phyloP scores from a whole-genome alignment of 2,113 vertebrate species.

The Plotosus lineatus region DNA sequence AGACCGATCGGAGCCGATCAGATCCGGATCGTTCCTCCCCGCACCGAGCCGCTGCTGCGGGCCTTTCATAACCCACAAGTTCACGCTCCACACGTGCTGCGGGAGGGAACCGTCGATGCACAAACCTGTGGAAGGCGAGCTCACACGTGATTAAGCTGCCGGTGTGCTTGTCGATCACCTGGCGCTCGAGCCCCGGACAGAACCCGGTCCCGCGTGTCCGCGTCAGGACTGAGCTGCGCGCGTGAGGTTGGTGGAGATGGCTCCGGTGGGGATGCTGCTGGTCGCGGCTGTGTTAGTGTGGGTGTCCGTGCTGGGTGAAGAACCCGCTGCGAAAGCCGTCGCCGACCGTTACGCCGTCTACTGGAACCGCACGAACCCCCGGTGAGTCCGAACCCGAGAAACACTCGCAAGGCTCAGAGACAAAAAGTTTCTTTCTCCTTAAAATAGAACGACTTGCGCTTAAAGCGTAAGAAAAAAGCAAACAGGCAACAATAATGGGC shows the following conservation, averaged over 20 bases:
- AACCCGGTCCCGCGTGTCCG: constrained; percentile 1
- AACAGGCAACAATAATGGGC: too few relatives aligned
- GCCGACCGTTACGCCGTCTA: constrained; percentile 94
- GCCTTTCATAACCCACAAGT: not conserved
- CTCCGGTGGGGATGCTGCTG: constrained; percentile 90
- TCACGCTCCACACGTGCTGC: too few relatives aligned
- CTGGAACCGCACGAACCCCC: constrained; percentile 97
- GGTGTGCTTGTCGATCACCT: not conserved
- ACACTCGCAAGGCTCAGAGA: too few relatives aligned
- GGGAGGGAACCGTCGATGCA: not conserved
- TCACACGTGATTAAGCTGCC: constrained; percentile 10
- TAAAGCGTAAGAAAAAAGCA: too few relatives aligned
- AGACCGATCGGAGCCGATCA: too few relatives aligned
- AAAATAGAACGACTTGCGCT: too few relatives aligned
- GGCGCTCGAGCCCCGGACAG: constrained; percentile 9
- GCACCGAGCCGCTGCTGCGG: constrained; percentile 10
- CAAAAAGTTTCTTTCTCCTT: too few relatives aligned
- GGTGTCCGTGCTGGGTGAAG: constrained; percentile 86
- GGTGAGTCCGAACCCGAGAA: constrained; percentile 65
- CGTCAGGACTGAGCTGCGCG: constrained; percentile 13
- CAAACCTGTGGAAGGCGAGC: constrained; percentile 5
- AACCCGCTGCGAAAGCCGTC: constrained; percentile 89
- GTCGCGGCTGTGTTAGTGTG: constrained; percentile 80
- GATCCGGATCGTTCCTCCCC: too few relatives aligned
- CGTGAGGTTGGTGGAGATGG: constrained; percentile 71